Evolutionary conservation across 2,113 vertebrate genomes (phyloP), one percentile per base, ranked within the genome.

Genomic region (Pao palembangensis): DNA sequence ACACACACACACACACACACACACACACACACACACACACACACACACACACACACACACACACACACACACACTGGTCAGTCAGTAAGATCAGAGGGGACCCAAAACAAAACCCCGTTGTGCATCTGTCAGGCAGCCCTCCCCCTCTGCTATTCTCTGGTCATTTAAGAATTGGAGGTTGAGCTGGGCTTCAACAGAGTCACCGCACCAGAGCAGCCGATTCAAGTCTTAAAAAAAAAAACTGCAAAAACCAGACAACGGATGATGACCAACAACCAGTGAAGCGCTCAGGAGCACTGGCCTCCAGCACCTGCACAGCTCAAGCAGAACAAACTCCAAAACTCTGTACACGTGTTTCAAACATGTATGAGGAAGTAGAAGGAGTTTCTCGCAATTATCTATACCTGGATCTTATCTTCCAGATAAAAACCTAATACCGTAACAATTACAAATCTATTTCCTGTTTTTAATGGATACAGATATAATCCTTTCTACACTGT

Each of bases 51-150:
- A 54, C 67, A 56, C 34, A 41, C 60, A 58, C 54, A 38, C 34
- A 38, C 34, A 38, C 8, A 38, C 49, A 63, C 60, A 55, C 42
- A 17, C 69, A 75, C 71, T 20, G 58, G 58, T 64, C 64, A 64
- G 76, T 81, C 70, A 55, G 71, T 58, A 46, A 82, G 79, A 87
- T 88, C 83, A 88, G 82, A 86, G 72, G 70, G 55, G 23, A 52
- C 58, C 34, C 51, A 12, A 67, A 77, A 88, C 84, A 85, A 86
- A 82, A 87, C 79, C 77, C 82, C 75, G 80, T 81, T 85, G 78
- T 87, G 77, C 73, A 75, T 79, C 67, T 84, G 86, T 87, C 83
- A 81, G 71, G 50, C 54, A 16, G 48, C 61, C 61, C 67, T 75
- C 67, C 64, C 41, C 67, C 69, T 62, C 20, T 51, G 56, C 73